These are phyloP conservation scores for Trichogramma pretiosum DNA, from an alignment of 1,140 invertebrate genomes.

Conservation along the genomic window DNA sequence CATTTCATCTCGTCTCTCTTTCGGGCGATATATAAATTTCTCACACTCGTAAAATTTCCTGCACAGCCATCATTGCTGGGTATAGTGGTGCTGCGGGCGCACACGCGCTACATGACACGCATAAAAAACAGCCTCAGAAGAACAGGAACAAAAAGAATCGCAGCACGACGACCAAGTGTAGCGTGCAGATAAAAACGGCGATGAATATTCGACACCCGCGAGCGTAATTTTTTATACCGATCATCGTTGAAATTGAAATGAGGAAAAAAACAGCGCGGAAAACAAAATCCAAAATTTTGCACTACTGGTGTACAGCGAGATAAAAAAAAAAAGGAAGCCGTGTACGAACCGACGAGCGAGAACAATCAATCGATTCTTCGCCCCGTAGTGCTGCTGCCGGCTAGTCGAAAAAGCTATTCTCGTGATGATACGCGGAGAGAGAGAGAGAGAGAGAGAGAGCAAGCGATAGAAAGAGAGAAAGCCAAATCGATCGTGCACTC, in stretches of 20 bases:
- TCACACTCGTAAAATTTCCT: background rate
- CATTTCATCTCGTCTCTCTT: background rate
- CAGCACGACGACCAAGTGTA: slow-evolving; percentile 6
- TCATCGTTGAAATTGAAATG: slow-evolving; percentile 12
- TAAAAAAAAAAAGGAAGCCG: too few relatives aligned
- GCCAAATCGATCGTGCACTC: slow-evolving; percentile 47
- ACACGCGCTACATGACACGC: too few relatives aligned
- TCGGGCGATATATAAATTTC: background rate
- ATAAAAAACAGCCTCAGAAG: too few relatives aligned
- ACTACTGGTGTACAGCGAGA: too few relatives aligned
- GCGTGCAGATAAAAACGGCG: slow-evolving; percentile 7
- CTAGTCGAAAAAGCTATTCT: too few relatives aligned
- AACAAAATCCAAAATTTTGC: too few relatives aligned
- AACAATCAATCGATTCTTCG: too few relatives aligned
- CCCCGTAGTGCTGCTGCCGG: too few relatives aligned
- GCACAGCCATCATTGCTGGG: background rate
- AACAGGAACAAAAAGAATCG: slow-evolving; percentile 8
- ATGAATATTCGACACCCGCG: slow-evolving; percentile 3
- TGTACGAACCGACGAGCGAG: too few relatives aligned
- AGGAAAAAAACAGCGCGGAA: too few relatives aligned
- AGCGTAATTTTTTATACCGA: background rate
- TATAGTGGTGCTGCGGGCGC: background rate
- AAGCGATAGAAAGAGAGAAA: background rate
- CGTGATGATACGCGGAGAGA: too few relatives aligned
- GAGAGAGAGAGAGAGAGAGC: too few relatives aligned